phyloP scores from a whole-genome alignment of 2,888 invertebrate species.

The Thera obeliscata region DNA sequence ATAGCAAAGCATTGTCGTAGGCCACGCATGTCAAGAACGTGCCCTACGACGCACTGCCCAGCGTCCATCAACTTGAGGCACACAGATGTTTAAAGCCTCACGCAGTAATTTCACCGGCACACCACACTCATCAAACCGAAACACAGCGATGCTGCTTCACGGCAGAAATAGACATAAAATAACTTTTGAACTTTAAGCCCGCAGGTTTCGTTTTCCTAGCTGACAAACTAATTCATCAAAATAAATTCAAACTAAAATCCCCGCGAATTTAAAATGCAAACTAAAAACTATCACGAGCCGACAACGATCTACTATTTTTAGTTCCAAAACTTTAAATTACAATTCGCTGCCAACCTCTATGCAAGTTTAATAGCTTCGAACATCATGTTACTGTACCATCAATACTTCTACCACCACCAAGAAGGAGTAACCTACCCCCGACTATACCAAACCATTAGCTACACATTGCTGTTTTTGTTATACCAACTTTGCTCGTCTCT shows the following conservation, averaged over 20 bases:
- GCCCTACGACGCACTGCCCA: too few species aligned
- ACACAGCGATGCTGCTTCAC: too few species aligned
- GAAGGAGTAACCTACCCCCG: conserved; percentile 7
- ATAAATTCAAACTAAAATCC: conserved; percentile 13
- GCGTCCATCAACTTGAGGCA: too few species aligned
- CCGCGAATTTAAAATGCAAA: conserved; percentile 22
- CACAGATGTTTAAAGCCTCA: too few species aligned
- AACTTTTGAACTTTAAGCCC: too few species aligned
- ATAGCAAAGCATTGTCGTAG: too few species aligned
- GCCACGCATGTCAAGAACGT: too few species aligned
- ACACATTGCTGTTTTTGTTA: conserved; percentile 19
- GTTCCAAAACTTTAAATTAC: conserved; percentile 74
- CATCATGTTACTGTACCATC: conserved; percentile 47
- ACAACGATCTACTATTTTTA: conserved; percentile 56
- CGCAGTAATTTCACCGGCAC: too few species aligned
- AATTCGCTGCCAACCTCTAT: conserved; percentile 61
- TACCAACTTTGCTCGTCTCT: not conserved
- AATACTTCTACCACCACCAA: conserved; percentile 30
- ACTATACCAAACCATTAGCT: not conserved
- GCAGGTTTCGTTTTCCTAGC: too few species aligned
- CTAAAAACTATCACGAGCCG: conserved; percentile 39
- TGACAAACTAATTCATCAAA: not conserved
- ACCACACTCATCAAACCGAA: too few species aligned
- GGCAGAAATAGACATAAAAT: too few species aligned
- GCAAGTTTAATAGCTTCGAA: conserved; percentile 64